These are phyloP conservation scores for Murina feae DNA, from an alignment of 2,113 vertebrate species.

Conservation along the genomic window DNA sequence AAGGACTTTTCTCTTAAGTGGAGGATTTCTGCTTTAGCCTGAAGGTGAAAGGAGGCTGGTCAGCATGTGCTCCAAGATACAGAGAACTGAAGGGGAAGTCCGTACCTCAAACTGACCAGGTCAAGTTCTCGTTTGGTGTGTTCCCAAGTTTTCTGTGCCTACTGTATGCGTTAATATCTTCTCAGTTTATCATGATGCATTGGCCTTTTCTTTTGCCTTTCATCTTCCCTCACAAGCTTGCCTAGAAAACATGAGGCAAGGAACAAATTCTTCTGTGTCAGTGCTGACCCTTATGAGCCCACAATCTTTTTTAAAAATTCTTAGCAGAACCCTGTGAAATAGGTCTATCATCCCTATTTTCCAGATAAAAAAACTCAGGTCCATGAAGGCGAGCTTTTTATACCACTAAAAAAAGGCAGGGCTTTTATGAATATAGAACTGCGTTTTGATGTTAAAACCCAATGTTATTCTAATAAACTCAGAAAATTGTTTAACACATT, in stretches of 20 bases:
- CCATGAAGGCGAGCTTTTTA: background rate
- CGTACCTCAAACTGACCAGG: background rate
- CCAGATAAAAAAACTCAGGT: background rate
- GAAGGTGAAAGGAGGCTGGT: background rate
- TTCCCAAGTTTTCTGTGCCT: background rate
- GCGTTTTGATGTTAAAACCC: background rate
- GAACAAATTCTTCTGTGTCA: background rate
- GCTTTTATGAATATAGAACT: background rate
- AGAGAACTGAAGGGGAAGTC: background rate
- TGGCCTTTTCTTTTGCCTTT: background rate
- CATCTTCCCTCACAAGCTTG: background rate
- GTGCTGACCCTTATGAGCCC: background rate
- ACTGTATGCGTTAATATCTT: background rate
- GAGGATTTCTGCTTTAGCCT: background rate
- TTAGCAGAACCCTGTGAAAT: background rate
- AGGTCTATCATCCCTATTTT: background rate
- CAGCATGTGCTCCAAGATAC: background rate
- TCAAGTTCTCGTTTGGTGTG: background rate
- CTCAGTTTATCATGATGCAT: background rate
- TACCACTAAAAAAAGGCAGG: background rate
- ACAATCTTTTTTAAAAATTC: background rate
- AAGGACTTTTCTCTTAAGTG: background rate
- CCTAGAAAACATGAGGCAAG: background rate
- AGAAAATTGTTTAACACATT: background rate
- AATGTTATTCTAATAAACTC: background rate